Percentiles rank a stretch among this genome's conserved stretches.
phyloP scores from a whole-genome alignment of 1,140 invertebrate species.

The Phenacoccus solenopsis region DNA sequence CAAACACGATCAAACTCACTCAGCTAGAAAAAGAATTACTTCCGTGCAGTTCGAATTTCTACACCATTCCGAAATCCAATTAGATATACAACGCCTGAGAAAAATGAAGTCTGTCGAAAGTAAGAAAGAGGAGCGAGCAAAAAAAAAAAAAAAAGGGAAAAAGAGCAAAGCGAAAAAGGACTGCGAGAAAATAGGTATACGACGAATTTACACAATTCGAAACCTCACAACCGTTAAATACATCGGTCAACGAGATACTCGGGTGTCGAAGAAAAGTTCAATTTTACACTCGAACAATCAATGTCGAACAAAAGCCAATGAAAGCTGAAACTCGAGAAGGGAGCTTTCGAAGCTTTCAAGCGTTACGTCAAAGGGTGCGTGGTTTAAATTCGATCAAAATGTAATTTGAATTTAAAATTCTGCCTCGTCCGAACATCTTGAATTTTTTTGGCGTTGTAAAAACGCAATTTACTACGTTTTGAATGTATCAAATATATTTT shows the following conservation, averaged over 20 bases:
- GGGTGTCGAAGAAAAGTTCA: neutral
- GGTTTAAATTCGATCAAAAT: no score
- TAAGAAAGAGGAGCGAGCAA: no score
- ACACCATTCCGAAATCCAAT: neutral
- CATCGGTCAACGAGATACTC: neutral
- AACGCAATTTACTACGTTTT: no score
- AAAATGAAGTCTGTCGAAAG: neutral
- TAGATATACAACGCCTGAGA: neutral
- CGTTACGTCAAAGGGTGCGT: no score
- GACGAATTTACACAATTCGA: neutral
- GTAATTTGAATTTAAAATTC: no score
- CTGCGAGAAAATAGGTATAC: no score
- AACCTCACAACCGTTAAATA: slow-evolving; percentile 1
- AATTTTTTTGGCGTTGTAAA: no score
- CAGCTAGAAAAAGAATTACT: neutral
- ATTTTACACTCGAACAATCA: slow-evolving; percentile 2
- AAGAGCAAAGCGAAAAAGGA: neutral
- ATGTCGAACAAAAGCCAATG: neutral
- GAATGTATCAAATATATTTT: no score
- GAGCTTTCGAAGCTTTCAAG: no score
- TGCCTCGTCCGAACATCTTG: no score
- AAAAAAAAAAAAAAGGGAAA: neutral
- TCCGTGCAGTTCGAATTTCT: neutral
- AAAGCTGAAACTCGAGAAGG: neutral
- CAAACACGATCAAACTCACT: neutral